These are phyloP conservation scores for Momotus momota DNA, from an alignment of 2,797 vertebrate species.

Conservation along the genomic window DNA sequence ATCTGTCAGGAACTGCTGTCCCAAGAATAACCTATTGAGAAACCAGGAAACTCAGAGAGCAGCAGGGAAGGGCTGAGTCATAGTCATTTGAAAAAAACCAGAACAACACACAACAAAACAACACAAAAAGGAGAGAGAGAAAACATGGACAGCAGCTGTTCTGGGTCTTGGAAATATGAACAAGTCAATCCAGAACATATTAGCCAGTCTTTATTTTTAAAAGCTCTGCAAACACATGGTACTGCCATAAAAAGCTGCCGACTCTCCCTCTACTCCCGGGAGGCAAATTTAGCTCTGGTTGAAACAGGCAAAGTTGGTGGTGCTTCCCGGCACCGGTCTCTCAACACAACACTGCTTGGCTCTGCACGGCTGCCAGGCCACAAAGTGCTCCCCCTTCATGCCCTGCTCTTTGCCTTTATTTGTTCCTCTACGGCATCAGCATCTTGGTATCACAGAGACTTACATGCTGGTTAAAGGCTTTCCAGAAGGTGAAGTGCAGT, in stretches of 20 bases:
- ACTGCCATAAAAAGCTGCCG: neutral
- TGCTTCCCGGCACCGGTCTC: neutral
- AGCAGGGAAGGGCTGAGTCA: conserved; percentile 63
- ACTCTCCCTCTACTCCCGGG: neutral
- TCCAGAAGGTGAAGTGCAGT: neutral
- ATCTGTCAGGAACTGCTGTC: conserved; percentile 14
- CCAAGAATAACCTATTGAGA: conserved; percentile 54
- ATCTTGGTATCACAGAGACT: neutral
- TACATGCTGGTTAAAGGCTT: neutral
- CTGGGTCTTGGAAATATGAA: neutral
- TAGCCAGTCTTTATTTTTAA: neutral
- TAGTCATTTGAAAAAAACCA: neutral
- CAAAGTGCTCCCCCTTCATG: neutral
- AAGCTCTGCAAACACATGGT: neutral
- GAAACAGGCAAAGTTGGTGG: neutral
- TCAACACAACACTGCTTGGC: accelerated
- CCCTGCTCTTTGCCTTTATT: neutral
- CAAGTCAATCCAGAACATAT: neutral
- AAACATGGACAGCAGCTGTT: neutral
- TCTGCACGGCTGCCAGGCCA: accelerated
- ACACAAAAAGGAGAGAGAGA: neutral
- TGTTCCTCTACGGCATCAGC: neutral
- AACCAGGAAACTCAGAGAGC: conserved; percentile 42
- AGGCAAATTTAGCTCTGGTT: neutral
- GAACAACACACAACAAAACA: conserved; percentile 6